Percentiles rank a stretch among this genome's conserved stretches.
phyloP scores from a whole-genome alignment of 2,888 invertebrate species.

The Periphyllus acericola region DNA sequence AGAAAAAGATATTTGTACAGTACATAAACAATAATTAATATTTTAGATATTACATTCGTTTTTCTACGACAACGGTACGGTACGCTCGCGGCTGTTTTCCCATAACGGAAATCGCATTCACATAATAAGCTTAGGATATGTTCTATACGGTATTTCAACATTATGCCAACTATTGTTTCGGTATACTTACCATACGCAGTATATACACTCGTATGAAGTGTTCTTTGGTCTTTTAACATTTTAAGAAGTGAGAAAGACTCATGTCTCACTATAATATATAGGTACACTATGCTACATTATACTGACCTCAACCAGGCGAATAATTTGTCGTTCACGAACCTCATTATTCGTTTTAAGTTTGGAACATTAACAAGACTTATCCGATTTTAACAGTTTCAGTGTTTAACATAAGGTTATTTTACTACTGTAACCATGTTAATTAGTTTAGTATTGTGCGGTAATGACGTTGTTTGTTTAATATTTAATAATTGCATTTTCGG shows the following conservation, averaged over 20 bases:
- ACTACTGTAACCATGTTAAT: too few species aligned
- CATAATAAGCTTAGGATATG: not conserved
- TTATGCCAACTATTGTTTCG: not conserved
- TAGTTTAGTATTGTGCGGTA: too few species aligned
- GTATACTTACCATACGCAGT: not conserved
- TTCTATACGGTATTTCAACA: not conserved
- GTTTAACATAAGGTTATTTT: too few species aligned
- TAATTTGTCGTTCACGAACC: not conserved
- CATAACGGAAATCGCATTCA: not conserved
- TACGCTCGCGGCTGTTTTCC: not conserved
- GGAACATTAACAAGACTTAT: not conserved
- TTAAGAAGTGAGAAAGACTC: not conserved
- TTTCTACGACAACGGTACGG: not conserved
- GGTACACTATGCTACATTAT: too few species aligned
- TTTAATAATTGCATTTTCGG: too few species aligned
- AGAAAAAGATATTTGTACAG: too few species aligned
- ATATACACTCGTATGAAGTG: not conserved
- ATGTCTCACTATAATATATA: not conserved
- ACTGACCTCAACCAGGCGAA: not conserved
- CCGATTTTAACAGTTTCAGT: too few species aligned
- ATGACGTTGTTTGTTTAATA: too few species aligned
- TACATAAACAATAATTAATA: too few species aligned
- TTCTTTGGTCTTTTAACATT: not conserved
- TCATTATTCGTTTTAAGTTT: not conserved
- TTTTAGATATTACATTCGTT: not conserved